Percentiles rank a stretch among this genome's conserved stretches.
phyloP scores from a whole-genome alignment of 1,140 invertebrate species.

The Frieseomelitta varia region DNA sequence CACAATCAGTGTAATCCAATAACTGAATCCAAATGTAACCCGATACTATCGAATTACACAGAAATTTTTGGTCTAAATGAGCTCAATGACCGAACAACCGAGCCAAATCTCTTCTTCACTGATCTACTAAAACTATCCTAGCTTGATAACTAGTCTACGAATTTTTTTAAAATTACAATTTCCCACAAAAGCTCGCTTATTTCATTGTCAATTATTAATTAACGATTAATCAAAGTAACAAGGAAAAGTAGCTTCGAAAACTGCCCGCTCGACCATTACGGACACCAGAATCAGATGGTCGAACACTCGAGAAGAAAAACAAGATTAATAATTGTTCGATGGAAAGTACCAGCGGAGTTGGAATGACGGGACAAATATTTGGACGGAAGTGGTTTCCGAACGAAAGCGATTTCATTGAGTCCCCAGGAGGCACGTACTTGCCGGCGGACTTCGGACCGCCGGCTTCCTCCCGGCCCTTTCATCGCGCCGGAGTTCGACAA shows the following conservation, averaged over 20 bases:
- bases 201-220: no score
- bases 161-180: no score
- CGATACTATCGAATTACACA: not conserved
- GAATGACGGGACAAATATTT: conserved; percentile 31
- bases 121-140: no score
- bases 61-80: no score
- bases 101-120: no score
- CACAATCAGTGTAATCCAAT: not conserved
- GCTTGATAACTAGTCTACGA: no score
- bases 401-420: conserved; percentile 13
- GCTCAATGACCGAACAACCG: no score
- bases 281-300: not conserved
- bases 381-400: conserved; percentile 14
- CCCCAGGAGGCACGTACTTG: conserved; percentile 1
- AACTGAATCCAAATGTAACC: not conserved
- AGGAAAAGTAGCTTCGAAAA: not conserved
- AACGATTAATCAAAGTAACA: no score
- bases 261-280: not conserved
- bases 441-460: not conserved
- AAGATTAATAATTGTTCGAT: conserved; percentile 5
- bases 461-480: conserved; percentile 13
- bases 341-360: not conserved
- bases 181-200: no score
- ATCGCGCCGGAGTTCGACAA: conserved; percentile 54
- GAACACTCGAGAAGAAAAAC: not conserved